These are phyloP conservation scores for Zosterops japonicus DNA, from an alignment of 2,113 vertebrate species.

Conservation along the genomic window DNA sequence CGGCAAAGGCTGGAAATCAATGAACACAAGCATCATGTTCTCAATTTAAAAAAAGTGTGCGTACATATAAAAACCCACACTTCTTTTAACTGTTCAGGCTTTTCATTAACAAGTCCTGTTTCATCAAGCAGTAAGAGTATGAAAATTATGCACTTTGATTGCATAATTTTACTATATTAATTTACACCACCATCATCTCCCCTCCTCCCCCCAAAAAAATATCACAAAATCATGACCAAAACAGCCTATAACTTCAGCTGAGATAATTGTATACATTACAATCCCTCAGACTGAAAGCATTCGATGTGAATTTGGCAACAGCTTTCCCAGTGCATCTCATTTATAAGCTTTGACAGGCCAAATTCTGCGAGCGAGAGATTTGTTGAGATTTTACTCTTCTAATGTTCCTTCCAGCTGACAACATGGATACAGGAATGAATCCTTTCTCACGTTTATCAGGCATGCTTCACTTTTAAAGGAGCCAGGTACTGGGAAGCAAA, in stretches of 20 bases:
- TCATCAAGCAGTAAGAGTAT: neutral
- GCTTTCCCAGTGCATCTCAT: neutral
- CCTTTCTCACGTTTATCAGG: rapidly evolving
- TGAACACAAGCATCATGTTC: neutral
- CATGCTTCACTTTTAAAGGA: neutral
- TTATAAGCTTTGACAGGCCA: neutral
- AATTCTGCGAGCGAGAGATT: neutral
- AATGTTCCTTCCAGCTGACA: neutral
- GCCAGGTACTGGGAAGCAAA: neutral
- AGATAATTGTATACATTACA: neutral
- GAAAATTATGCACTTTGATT: neutral
- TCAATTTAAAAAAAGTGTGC: neutral
- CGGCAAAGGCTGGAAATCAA: neutral
- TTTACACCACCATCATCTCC: rapidly evolving
- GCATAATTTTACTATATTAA: neutral
- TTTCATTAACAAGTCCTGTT: neutral
- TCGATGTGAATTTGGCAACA: neutral
- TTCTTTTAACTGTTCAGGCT: neutral
- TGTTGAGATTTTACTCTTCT: neutral
- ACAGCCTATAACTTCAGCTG: neutral
- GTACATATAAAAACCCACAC: neutral
- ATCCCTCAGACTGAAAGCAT: neutral
- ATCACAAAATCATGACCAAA: neutral
- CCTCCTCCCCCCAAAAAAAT: rapidly evolving
- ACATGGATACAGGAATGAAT: neutral